These are phyloP conservation scores for Agapornis roseicollis DNA, from an alignment of 2,113 vertebrate species.

Conservation along the genomic window DNA sequence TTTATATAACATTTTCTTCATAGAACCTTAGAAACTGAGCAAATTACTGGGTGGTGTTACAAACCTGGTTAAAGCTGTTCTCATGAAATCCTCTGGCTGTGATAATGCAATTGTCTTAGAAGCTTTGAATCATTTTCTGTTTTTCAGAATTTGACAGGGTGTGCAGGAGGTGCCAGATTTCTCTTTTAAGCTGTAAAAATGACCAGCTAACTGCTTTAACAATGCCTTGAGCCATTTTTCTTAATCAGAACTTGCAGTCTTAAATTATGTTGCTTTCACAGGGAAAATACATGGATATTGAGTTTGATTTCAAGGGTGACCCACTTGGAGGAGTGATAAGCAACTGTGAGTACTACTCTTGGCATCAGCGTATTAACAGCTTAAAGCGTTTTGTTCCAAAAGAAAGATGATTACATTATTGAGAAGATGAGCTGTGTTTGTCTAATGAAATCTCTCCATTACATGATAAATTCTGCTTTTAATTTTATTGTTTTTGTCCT, in stretches of 20 bases:
- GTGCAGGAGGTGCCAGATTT: background rate
- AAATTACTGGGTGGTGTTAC: background rate
- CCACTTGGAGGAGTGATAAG: constrained; percentile 98
- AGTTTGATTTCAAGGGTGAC: constrained; percentile 99
- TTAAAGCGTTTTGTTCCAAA: background rate
- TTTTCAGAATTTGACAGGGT: background rate
- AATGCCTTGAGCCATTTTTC: background rate
- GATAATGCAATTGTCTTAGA: background rate
- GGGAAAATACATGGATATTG: constrained; percentile 99
- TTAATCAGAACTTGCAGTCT: background rate
- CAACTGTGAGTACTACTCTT: constrained; percentile 90
- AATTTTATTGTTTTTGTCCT: background rate
- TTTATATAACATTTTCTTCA: background rate
- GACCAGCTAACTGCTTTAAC: background rate
- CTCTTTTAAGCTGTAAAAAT: background rate
- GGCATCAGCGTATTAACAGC: background rate
- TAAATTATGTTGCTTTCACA: constrained; percentile 66
- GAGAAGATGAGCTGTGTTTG: background rate
- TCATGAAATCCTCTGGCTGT: background rate
- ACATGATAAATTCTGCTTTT: background rate
- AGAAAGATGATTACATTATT: background rate
- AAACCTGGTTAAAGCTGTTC: background rate
- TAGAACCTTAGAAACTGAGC: background rate
- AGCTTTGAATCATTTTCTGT: background rate
- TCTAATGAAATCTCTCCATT: background rate